Evolutionary conservation across 2,888 invertebrate species (phyloP).

Genomic region (Microchrysa polita): DNA sequence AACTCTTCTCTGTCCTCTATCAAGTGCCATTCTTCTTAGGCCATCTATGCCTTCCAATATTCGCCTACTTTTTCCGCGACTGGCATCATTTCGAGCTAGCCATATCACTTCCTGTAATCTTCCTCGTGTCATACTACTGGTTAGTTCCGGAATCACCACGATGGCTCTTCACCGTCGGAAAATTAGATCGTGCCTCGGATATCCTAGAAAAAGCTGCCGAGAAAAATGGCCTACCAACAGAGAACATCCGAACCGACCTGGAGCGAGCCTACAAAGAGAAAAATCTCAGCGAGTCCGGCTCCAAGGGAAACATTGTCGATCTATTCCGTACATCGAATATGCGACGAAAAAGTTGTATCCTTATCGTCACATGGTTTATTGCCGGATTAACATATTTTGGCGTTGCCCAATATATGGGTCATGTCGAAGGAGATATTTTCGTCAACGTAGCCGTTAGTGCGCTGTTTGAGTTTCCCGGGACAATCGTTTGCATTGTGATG

Average conservation of each 20-base stretch:
- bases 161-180: constrained; percentile 78
- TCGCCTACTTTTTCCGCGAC: constrained; percentile 71
- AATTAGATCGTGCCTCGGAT: constrained; percentile 69
- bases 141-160: constrained; percentile 82
- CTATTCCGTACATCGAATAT: constrained; percentile 76
- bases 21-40: constrained; percentile 75
- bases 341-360: constrained; percentile 74
- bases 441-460: constrained; percentile 87
- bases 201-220: constrained; percentile 74
- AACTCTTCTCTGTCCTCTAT: constrained; percentile 67
- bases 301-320: constrained; percentile 70
- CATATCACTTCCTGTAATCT: constrained; percentile 69
- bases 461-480: constrained; percentile 73
- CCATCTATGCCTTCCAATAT: constrained; percentile 69
- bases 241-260: constrained; percentile 64
- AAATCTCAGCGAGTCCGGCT: constrained; percentile 53
- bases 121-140: constrained; percentile 73
- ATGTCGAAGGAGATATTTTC: constrained; percentile 83
- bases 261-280: constrained; percentile 64
- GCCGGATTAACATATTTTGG: constrained; percentile 90
- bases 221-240: constrained; percentile 67
- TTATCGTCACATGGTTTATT: constrained; percentile 83
- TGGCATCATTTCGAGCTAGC: constrained; percentile 73
- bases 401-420: constrained; percentile 83
- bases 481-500: constrained; percentile 72